Conservation (phyloP, 2,797 vertebrate genomes). For the Bovichtus variegatus region DNA sequence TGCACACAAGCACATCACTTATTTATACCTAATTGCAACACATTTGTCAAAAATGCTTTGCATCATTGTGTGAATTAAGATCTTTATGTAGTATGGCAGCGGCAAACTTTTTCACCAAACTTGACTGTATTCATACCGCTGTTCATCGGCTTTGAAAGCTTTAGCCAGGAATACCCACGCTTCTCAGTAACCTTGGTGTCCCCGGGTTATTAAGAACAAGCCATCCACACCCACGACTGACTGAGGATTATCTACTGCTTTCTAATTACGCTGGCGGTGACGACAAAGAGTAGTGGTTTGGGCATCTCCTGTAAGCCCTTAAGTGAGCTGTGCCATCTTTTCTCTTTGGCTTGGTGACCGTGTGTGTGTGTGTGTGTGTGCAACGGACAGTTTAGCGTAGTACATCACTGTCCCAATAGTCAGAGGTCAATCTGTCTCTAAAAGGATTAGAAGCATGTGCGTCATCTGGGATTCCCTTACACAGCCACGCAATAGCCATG, state of each 20-base stretch:
- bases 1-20: background rate
- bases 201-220: background rate
- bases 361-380: background rate
- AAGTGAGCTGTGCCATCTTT: constrained; percentile 15
- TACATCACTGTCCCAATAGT: constrained; percentile 1
- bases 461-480: constrained; percentile 54
- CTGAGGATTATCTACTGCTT: constrained; percentile 44
- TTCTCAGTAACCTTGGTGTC: background rate
- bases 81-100: background rate
- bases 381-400: background rate
- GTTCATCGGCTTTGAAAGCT: background rate
- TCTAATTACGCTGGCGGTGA: constrained; percentile 40
- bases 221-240: background rate
- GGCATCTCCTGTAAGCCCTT: constrained; percentile 31
- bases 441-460: constrained; percentile 54
- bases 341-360: background rate
- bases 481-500: background rate
- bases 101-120: background rate
- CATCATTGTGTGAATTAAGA: background rate
- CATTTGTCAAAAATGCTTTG: background rate
- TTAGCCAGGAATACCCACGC: constrained; percentile 10
- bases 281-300: constrained; percentile 1
- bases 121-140: background rate
- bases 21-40: background rate
- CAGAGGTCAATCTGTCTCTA: constrained; percentile 46